A percentile compares a stretch with the other conserved stretches of the same genome.
Conservation (phyloP, 2,797 vertebrate species). For the Pangasius larnaudii region DNA sequence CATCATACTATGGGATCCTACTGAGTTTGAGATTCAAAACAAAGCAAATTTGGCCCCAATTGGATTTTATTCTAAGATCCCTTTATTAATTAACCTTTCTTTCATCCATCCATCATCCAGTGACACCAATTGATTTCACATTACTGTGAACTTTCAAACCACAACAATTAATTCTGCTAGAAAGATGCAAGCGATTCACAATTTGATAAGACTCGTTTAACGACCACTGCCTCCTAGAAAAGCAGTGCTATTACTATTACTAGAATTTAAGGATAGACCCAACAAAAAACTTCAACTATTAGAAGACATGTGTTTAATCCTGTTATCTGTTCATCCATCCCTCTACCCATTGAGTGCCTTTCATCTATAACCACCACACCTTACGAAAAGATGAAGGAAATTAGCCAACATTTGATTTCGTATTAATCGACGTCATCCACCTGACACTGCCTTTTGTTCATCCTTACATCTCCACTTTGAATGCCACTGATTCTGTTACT, state of each 20-base stretch:
- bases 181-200: not conserved
- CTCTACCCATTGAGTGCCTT: not conserved
- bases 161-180: not conserved
- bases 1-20: not conserved
- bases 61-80: not conserved
- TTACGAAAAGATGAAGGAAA: not conserved
- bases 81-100: slow-evolving; percentile 1
- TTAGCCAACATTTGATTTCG: not conserved
- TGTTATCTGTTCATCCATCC: not conserved
- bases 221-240: not conserved
- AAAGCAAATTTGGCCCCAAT: not conserved
- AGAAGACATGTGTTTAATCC: not conserved
- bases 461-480: not conserved
- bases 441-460: not conserved
- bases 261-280: not conserved
- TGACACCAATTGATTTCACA: slow-evolving; percentile 21
- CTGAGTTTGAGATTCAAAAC: not conserved
- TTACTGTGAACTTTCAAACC: slow-evolving; percentile 30
- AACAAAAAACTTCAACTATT: not conserved
- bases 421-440: not conserved
- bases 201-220: not conserved
- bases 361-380: not conserved
- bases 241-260: not conserved
- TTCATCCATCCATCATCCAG: slow-evolving; percentile 18
- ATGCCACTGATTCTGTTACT: not conserved